These are phyloP conservation scores for Geodia barretti DNA, from an alignment of 37 sponge, comb jelly and placozoan species.

Conservation along the genomic window DNA sequence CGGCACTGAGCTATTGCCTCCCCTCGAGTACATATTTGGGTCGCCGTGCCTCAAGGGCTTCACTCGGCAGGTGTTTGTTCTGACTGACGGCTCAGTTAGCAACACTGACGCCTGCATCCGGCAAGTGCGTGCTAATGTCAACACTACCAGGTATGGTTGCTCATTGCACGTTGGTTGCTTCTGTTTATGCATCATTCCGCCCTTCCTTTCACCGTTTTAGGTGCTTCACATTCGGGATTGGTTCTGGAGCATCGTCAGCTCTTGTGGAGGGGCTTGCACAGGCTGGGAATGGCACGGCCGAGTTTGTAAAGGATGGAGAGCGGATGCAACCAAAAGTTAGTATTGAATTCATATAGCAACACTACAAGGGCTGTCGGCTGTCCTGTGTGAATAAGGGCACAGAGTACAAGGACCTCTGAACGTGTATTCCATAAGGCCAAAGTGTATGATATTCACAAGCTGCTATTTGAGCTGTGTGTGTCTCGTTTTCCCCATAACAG, in stretches of 20 bases:
- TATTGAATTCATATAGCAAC: background rate
- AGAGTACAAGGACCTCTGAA: no score
- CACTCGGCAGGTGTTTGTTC: slow-evolving; percentile 62
- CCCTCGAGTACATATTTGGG: slow-evolving; percentile 65
- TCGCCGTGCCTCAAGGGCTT: slow-evolving; percentile 8
- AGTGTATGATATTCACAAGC: no score
- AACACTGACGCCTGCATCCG: slow-evolving; percentile 58
- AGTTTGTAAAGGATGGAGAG: slow-evolving; percentile 57
- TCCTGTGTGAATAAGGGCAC: no score
- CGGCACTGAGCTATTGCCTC: slow-evolving; percentile 68
- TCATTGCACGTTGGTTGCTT: no score
- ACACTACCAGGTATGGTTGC: slow-evolving; percentile 43
- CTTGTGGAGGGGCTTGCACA: slow-evolving; percentile 69
- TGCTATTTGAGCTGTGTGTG: no score
- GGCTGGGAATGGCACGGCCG: slow-evolving; percentile 65
- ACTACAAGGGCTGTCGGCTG: no score
- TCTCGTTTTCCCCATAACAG: no score
- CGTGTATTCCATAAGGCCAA: no score
- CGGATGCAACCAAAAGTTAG: slow-evolving; percentile 47
- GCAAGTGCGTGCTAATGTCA: slow-evolving; percentile 36
- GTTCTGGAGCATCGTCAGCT: slow-evolving; percentile 61
- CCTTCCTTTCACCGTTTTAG: background rate
- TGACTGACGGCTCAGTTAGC: slow-evolving; percentile 73
- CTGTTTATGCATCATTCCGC: background rate
- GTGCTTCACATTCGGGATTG: slow-evolving; percentile 74